Evolutionary conservation across 2,797 vertebrate species (phyloP).

Genomic region (Gobio occitaniae): DNA sequence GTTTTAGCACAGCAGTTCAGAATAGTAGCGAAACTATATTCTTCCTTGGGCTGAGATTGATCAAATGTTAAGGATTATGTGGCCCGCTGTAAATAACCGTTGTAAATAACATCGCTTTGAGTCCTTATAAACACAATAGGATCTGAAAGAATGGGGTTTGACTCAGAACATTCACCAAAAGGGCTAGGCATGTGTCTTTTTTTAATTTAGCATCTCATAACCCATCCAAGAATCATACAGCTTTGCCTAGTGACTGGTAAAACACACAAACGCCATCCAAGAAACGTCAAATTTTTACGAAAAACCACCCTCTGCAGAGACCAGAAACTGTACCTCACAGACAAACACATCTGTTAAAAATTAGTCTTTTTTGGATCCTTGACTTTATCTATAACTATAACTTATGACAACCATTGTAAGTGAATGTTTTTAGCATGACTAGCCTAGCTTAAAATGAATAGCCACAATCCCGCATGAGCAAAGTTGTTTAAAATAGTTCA

Average conservation of each 20-base stretch:
- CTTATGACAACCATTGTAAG: conserved; percentile 42
- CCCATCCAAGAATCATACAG: conserved; percentile 71
- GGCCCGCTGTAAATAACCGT: not conserved
- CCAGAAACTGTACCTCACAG: conserved; percentile 55
- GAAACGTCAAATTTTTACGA: conserved; percentile 46
- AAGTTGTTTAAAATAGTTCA: conserved; percentile 18
- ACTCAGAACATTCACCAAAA: conserved; percentile 48
- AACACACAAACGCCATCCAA: conserved; percentile 56
- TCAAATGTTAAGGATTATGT: conserved; percentile 5
- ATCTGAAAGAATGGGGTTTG: conserved; percentile 41
- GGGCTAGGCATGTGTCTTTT: conserved; percentile 47
- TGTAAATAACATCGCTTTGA: conserved; percentile 7
- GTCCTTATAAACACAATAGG: conserved; percentile 20
- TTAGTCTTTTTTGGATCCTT: conserved; percentile 58
- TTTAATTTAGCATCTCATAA: conserved; percentile 53
- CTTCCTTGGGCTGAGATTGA: not conserved
- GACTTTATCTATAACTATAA: conserved; percentile 62
- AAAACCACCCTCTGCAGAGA: conserved; percentile 60
- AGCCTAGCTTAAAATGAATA: conserved; percentile 29
- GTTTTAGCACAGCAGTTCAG: not conserved
- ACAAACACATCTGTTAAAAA: conserved; percentile 67
- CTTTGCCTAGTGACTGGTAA: conserved; percentile 65
- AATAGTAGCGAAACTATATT: not conserved
- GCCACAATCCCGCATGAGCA: conserved; percentile 19
- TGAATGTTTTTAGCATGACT: conserved; percentile 23